Conservation (phyloP, 2,888 invertebrate species). For the Beris chalybata region DNA sequence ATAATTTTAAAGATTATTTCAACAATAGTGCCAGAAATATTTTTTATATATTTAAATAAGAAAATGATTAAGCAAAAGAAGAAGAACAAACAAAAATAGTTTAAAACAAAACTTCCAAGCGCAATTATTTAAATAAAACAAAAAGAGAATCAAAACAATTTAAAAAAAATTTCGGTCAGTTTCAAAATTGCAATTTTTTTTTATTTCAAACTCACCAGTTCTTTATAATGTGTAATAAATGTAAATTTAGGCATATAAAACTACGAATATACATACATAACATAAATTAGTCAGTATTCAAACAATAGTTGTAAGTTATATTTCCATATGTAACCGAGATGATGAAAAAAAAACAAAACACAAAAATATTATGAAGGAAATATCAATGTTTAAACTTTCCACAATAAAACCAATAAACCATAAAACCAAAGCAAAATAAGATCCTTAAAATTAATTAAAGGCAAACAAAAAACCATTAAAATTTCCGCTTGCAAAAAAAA, state of each 20-base stretch:
- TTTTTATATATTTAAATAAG: conserved; percentile 43
- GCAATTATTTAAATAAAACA: no score
- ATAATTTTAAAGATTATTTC: conserved; percentile 44
- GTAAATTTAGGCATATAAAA: conserved; percentile 29
- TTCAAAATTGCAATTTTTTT: conserved; percentile 19
- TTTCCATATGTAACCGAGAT: conserved; percentile 3
- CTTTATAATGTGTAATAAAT: conserved; percentile 27
- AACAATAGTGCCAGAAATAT: conserved; percentile 58
- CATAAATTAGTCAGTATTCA: conserved; percentile 25
- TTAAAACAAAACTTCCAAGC: conserved; percentile 21
- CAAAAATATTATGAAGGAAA: no score
- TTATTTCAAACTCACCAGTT: conserved; percentile 13
- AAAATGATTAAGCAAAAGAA: conserved; percentile 29
- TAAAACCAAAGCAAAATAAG: background rate
- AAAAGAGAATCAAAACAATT: conserved; percentile 22
- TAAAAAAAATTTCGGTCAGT: conserved; percentile 19
- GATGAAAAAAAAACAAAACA: background rate
- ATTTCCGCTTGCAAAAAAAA: conserved; percentile 22
- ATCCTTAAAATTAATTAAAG: background rate
- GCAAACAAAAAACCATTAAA: background rate
- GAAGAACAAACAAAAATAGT: conserved; percentile 32
- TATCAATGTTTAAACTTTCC: background rate
- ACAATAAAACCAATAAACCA: background rate
- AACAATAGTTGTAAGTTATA: conserved; percentile 25
- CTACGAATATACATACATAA: background rate